These are phyloP conservation scores for Gerris lacustris DNA, from an alignment of 2,888 invertebrate species.

Conservation along the genomic window DNA sequence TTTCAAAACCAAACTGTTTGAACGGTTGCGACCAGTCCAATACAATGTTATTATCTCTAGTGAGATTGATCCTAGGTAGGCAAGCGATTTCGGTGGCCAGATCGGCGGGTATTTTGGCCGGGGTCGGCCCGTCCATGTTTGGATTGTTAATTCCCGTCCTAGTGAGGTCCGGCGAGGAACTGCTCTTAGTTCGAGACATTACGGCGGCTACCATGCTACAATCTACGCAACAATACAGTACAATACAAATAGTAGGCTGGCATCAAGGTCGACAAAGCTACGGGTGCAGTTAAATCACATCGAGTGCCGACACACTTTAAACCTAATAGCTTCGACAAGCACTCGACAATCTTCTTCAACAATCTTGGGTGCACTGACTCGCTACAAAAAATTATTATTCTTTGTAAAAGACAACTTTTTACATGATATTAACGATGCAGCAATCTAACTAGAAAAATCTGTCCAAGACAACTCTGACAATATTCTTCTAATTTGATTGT, in stretches of 20 bases:
- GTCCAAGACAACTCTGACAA: too few relatives aligned
- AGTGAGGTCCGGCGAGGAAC: not conserved
- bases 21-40: not conserved
- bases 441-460: too few relatives aligned
- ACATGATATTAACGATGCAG: too few relatives aligned
- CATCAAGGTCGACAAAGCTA: too few relatives aligned
- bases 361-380: too few relatives aligned
- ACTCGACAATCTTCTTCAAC: too few relatives aligned
- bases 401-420: too few relatives aligned
- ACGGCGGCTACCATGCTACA: conserved; percentile 1
- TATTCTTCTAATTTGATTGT: too few relatives aligned
- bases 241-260: not conserved
- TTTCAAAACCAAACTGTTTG: not conserved
- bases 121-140: not conserved
- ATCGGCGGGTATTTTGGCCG: not conserved
- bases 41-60: not conserved
- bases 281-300: too few relatives aligned
- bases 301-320: too few relatives aligned
- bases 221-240: conserved; percentile 5
- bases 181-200: not conserved
- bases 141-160: not conserved
- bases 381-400: too few relatives aligned
- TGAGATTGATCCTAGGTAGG: not conserved
- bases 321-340: too few relatives aligned
- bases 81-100: not conserved